A percentile compares a stretch with the other conserved stretches of the same genome.
phyloP scores from a whole-genome alignment of 2,113 vertebrate genomes.

The Sciurus niger region DNA sequence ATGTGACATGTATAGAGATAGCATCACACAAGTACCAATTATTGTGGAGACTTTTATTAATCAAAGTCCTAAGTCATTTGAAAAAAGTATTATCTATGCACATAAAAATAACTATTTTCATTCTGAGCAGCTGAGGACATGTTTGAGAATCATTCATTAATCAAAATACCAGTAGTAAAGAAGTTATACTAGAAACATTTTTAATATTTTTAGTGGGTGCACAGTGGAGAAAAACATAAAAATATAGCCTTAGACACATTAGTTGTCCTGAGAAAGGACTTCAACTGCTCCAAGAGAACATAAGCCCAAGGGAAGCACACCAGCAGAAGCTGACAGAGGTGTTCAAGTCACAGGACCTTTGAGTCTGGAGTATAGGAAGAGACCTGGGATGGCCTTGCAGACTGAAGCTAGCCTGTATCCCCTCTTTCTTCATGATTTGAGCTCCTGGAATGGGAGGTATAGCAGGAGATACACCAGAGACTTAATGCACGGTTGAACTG shows the following conservation, averaged over 20 bases:
- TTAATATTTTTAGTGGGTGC: not conserved
- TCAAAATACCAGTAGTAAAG: not conserved
- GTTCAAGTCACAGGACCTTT: not conserved
- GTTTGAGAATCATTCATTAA: not conserved
- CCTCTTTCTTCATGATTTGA: not conserved
- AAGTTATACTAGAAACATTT: not conserved
- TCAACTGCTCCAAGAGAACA: not conserved
- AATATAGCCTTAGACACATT: not conserved
- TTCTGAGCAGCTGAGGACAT: not conserved
- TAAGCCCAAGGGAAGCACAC: not conserved
- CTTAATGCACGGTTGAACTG: not conserved
- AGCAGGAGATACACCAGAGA: not conserved
- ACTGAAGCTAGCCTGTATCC: not conserved
- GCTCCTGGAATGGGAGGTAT: not conserved
- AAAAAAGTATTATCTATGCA: not conserved
- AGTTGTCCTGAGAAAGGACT: not conserved
- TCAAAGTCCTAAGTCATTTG: not conserved
- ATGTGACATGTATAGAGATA: not conserved
- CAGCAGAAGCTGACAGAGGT: not conserved
- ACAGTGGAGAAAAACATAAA: not conserved
- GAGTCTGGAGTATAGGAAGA: not conserved
- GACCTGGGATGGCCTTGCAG: not conserved
- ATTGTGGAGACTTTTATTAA: not conserved
- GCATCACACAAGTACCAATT: not conserved
- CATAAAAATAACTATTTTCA: not conserved